Conservation (phyloP, 2,113 vertebrate species). For the Chloebia gouldiae region DNA sequence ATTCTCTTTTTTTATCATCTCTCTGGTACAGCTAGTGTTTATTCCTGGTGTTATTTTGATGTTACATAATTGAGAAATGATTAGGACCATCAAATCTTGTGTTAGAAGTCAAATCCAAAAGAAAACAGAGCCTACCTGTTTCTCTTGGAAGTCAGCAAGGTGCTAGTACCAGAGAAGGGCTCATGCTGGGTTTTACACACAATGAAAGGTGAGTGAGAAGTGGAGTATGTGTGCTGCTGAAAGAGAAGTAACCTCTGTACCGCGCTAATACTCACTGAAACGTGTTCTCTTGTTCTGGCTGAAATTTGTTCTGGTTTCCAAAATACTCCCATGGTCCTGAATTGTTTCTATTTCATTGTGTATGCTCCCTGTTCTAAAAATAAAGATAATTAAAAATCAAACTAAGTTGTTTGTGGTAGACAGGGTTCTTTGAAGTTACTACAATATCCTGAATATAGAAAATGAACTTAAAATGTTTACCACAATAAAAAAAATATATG, state of each 20-base stretch:
- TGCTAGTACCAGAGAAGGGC: background rate
- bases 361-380: background rate
- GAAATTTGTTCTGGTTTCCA: background rate
- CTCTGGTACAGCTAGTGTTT: background rate
- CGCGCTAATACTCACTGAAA: background rate
- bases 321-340: background rate
- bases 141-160: background rate
- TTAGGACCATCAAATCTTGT: background rate
- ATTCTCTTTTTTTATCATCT: background rate
- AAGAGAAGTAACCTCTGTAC: background rate
- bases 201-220: background rate
- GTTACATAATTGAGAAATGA: background rate
- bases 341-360: background rate
- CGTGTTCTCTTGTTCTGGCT: background rate
- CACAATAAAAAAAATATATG: background rate
- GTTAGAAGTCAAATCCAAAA: slow-evolving; percentile 3
- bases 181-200: background rate
- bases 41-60: background rate
- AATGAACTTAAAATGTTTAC: background rate
- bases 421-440: background rate
- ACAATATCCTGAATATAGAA: background rate
- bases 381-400: background rate
- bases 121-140: background rate
- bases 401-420: background rate
- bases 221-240: background rate